These are phyloP conservation scores for Potorous gilbertii DNA, from an alignment of 2,797 vertebrate species.

Conservation along the genomic window DNA sequence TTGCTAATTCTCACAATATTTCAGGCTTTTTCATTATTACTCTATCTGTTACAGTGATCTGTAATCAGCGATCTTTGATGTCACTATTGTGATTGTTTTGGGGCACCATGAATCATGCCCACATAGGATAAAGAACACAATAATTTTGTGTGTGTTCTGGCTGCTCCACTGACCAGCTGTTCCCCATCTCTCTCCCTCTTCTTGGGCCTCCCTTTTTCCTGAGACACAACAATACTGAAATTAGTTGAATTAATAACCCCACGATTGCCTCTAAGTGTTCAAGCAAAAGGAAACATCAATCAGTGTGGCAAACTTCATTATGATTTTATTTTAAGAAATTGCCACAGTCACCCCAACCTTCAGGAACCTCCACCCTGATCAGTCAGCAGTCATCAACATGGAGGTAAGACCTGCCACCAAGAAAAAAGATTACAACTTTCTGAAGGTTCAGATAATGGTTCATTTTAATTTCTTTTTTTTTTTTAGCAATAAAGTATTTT, in stretches of 20 bases:
- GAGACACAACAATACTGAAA: not conserved
- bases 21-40: not conserved
- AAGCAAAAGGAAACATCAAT: not conserved
- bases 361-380: not conserved
- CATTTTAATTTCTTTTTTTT: not conserved
- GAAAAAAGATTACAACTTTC: too few species aligned
- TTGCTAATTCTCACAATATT: not conserved
- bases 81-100: not conserved
- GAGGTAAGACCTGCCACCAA: not conserved
- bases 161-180: not conserved
- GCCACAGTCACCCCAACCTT: not conserved
- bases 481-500: not conserved
- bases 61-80: not conserved
- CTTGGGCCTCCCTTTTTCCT: not conserved
- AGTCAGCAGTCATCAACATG: not conserved
- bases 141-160: not conserved
- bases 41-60: not conserved
- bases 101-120: not conserved
- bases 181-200: not conserved
- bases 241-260: not conserved
- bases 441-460: not conserved
- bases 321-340: not conserved
- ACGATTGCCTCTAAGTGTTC: not conserved
- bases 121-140: not conserved
- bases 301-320: not conserved